Evolutionary conservation across 2,797 vertebrate species (phyloP).

Genomic region (Amblyopsis hoosieri): DNA sequence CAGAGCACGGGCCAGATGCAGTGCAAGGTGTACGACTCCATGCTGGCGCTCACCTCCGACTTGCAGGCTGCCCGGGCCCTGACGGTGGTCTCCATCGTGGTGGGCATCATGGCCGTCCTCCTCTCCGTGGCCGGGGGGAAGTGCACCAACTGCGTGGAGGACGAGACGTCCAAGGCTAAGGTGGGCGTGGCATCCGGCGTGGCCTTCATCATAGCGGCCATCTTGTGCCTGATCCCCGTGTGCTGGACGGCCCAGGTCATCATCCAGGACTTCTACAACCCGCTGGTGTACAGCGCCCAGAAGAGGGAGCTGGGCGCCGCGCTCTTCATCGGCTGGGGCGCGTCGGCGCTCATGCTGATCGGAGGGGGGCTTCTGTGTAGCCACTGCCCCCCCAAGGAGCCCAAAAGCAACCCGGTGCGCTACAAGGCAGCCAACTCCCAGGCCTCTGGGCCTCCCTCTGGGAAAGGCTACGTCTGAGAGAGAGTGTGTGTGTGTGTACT

Average conservation of each 20-base stretch:
- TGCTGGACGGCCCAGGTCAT: constrained; percentile 89
- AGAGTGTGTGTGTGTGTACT: background rate
- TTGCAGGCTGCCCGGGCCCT: constrained; percentile 92
- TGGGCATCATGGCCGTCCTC: constrained; percentile 85
- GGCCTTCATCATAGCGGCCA: constrained; percentile 78
- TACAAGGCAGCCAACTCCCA: constrained; percentile 82
- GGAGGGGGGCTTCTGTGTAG: constrained; percentile 89
- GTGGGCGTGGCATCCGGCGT: constrained; percentile 82
- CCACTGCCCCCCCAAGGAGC: constrained; percentile 79
- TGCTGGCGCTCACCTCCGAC: constrained; percentile 88
- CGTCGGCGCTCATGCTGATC: constrained; percentile 83
- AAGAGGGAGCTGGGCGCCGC: constrained; percentile 89
- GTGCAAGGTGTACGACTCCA: constrained; percentile 93
- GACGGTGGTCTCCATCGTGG: constrained; percentile 81
- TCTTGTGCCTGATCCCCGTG: constrained; percentile 85
- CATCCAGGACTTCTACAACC: constrained; percentile 92
- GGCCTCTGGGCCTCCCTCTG: constrained; percentile 66
- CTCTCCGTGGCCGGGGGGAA: constrained; percentile 85
- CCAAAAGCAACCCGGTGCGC: constrained; percentile 77
- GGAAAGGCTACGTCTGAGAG: constrained; percentile 84
- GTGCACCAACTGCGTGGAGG: constrained; percentile 93
- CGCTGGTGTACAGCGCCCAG: constrained; percentile 75
- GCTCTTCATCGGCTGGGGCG: constrained; percentile 92
- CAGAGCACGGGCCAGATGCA: constrained; percentile 99
- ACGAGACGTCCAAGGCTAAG: constrained; percentile 81